These are phyloP conservation scores for Athene noctua DNA, from an alignment of 2,113 vertebrate species.

Conservation along the genomic window DNA sequence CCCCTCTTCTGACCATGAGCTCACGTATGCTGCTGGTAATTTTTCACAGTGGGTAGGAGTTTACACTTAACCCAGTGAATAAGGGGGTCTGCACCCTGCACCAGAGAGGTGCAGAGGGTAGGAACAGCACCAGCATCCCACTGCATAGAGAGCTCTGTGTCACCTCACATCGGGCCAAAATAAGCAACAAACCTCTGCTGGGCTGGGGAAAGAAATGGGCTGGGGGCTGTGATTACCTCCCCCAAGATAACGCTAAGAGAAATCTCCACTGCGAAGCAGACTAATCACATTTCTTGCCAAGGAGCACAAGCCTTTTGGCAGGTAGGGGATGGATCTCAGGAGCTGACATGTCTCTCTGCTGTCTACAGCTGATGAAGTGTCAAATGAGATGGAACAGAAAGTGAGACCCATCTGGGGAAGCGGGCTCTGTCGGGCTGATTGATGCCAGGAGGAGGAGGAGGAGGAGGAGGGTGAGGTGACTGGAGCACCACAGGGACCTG, in stretches of 20 bases:
- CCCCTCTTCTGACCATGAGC: accelerated
- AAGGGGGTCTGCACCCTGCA: neutral
- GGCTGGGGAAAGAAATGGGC: neutral
- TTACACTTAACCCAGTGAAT: neutral
- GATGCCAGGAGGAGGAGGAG: neutral
- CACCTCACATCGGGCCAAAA: neutral
- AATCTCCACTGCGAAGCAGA: neutral
- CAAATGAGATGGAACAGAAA: conserved; percentile 85
- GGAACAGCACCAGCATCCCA: neutral
- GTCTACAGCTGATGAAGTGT: conserved; percentile 84
- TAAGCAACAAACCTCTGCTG: neutral
- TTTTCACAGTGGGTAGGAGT: accelerated
- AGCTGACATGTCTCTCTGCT: conserved; percentile 77
- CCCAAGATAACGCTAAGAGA: neutral
- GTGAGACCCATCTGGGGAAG: conserved; percentile 54
- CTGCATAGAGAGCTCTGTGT: neutral
- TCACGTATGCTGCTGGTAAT: neutral
- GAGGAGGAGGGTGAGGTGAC: neutral
- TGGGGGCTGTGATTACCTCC: neutral
- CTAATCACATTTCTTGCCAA: conserved; percentile 9
- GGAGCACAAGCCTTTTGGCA: conserved; percentile 41
- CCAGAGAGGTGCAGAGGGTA: neutral
- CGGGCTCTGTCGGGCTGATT: neutral
- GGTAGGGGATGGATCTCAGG: conserved; percentile 65
- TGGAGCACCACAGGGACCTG: neutral